Evolutionary conservation across 2,888 invertebrate genomes (phyloP).

Genomic region (Pimpla rufipes): DNA sequence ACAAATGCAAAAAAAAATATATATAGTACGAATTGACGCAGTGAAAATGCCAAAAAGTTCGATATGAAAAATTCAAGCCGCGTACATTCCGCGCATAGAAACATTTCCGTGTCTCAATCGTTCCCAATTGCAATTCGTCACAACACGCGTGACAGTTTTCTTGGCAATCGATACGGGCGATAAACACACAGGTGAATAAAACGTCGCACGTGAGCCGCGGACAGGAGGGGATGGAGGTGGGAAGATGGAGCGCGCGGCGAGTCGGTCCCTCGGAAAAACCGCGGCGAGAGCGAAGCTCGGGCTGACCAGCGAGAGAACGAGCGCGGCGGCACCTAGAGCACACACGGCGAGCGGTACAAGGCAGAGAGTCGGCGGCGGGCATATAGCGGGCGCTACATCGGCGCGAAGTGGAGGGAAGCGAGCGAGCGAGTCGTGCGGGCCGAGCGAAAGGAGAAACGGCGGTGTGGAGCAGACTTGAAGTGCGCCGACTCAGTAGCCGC

Average conservation of each 20-base stretch:
- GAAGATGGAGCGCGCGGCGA: conserved; percentile 17
- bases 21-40: no score
- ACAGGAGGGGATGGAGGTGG: background rate
- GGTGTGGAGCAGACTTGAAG: conserved; percentile 72
- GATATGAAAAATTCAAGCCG: no score
- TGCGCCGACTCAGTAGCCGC: conserved; percentile 85
- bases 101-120: no score
- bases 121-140: background rate
- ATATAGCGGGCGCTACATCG: conserved; percentile 19
- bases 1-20: no score
- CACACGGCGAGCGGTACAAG: conserved; percentile 13
- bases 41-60: no score
- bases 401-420: conserved; percentile 71
- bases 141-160: background rate
- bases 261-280: background rate
- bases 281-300: background rate
- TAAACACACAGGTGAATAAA: background rate
- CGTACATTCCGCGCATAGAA: no score
- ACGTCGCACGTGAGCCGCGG: background rate
- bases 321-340: background rate
- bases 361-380: conserved; percentile 17
- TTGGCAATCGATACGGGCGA: conserved; percentile 17
- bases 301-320: background rate
- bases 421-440: conserved; percentile 67
- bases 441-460: conserved; percentile 71